A percentile compares a stretch with the other conserved stretches of the same genome.
These are phyloP conservation scores for Abramis brama DNA, from an alignment of 2,113 vertebrate genomes.

Conservation along the genomic window DNA sequence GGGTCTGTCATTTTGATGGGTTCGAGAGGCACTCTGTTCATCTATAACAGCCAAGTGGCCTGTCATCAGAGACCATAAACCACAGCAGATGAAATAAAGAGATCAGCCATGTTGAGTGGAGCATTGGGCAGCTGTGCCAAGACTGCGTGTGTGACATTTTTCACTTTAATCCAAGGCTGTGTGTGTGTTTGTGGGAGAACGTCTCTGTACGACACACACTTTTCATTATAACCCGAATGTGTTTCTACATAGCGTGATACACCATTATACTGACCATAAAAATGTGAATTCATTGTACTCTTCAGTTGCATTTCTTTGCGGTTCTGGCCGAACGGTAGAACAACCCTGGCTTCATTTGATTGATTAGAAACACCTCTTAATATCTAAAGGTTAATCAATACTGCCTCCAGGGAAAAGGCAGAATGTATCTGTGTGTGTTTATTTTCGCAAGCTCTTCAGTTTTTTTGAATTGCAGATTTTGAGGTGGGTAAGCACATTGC, in stretches of 20 bases:
- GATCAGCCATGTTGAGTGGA: conserved; percentile 59
- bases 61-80: conserved; percentile 71
- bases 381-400: conserved; percentile 54
- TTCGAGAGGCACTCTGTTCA: conserved; percentile 60
- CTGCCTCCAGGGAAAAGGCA: conserved; percentile 20
- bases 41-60: conserved; percentile 71
- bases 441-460: conserved; percentile 26
- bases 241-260: neutral
- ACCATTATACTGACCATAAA: conserved; percentile 15
- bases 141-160: conserved; percentile 28
- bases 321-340: neutral
- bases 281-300: neutral
- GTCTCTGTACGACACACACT: neutral
- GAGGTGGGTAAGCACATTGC: conserved; percentile 26
- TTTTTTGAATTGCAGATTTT: conserved; percentile 47
- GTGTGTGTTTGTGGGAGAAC: conserved; percentile 30
- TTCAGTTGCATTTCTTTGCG: neutral
- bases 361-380: conserved; percentile 51
- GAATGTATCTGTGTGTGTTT: conserved; percentile 29
- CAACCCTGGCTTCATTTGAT: conserved; percentile 33
- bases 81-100: conserved; percentile 69
- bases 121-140: neutral
- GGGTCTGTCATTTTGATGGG: conserved; percentile 72
- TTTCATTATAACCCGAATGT: conserved; percentile 2
- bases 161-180: conserved; percentile 35